Base-by-base conservation (phyloP, 2,113 vertebrate species). In the Nothobranchius furzeri region DNA sequence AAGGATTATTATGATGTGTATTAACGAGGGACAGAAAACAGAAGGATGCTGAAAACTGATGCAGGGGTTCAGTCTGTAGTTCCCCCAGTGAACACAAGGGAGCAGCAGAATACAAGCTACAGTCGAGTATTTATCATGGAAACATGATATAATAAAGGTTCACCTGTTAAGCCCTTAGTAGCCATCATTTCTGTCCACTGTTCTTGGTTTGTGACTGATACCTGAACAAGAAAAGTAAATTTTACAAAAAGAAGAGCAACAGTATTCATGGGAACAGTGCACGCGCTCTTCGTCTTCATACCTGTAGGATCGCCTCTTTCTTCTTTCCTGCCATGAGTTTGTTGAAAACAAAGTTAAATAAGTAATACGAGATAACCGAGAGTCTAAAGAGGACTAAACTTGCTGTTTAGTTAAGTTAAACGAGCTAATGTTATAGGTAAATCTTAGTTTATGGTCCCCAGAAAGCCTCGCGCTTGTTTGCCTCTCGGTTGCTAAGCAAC, bases 131-230 rank as follows among this genome's bases (percentile, higher is more conserved):
- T 30, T 30, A 30, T 30, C 30, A 3, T 30, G 1, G 30, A 30
- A 4, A 30, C 30, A 30, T 30, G 30, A 12, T 7, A 45, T 45
- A 6, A 13, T 11, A 1, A 0, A 15, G 12, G 0, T 1, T 68
- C 91, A 99, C 97, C 97, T 74, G 91, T 93, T 76, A 99, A 90
- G 79, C 97, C 97, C 90, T 92, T 95, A 42, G 90, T 92, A 40
- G 88, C 81, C 53, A 98, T 91, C 90, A 95, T 87, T 70, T 96
- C 95, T 53, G 95, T 95, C 97, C 98, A 99, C 55, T 95, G 96
- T 57, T 97, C 95, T 74, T 96, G 95, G 87, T 90, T 97, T 64
- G 73, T 94, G 82, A 96, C 77, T 61, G 89, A 90, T 9, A 90
- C 84, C 98, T 98, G 81, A 46, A 69, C 46, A 57, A 42, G 14